Evolutionary conservation across 2,888 invertebrate genomes (phyloP).

Genomic region (Diloba caeruleocephala): DNA sequence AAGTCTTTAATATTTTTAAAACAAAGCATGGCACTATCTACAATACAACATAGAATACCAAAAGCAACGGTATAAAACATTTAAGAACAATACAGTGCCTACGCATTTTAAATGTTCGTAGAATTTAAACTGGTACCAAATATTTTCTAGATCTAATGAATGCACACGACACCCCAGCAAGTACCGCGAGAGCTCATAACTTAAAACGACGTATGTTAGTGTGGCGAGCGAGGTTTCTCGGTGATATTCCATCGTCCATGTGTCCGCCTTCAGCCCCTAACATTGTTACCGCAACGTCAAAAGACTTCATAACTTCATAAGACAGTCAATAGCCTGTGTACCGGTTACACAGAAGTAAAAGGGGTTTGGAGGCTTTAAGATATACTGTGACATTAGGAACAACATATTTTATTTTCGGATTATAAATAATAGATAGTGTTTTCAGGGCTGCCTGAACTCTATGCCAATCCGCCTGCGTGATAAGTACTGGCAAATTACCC

Average conservation of each 20-base stretch:
- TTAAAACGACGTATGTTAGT: constrained; percentile 35
- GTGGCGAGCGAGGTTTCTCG: constrained; percentile 2
- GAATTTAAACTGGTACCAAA: constrained; percentile 16
- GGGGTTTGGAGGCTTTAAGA: constrained; percentile 7
- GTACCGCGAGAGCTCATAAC: constrained; percentile 38
- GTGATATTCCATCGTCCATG: constrained; percentile 40
- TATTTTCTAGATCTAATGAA: constrained; percentile 30
- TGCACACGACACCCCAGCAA: constrained; percentile 17
- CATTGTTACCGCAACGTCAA: constrained; percentile 50
- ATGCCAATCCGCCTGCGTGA: too few relatives aligned
- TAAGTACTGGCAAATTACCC: too few relatives aligned
- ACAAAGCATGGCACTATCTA: neutral
- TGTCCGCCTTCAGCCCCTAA: constrained; percentile 47
- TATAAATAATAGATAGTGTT: too few relatives aligned
- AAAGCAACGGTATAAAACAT: constrained; percentile 28
- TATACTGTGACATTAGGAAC: too few relatives aligned
- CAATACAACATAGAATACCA: constrained; percentile 2
- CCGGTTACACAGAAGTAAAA: constrained; percentile 21
- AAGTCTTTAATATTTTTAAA: neutral
- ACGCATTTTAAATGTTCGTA: constrained; percentile 27
- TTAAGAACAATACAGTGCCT: constrained; percentile 22
- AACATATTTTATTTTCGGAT: too few relatives aligned
- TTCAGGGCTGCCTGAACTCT: too few relatives aligned
- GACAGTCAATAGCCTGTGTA: constrained; percentile 29
- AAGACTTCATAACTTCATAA: constrained; percentile 41